Conservation (phyloP, 2,888 invertebrate species). For the Hirtodrosophila cameraria region DNA sequence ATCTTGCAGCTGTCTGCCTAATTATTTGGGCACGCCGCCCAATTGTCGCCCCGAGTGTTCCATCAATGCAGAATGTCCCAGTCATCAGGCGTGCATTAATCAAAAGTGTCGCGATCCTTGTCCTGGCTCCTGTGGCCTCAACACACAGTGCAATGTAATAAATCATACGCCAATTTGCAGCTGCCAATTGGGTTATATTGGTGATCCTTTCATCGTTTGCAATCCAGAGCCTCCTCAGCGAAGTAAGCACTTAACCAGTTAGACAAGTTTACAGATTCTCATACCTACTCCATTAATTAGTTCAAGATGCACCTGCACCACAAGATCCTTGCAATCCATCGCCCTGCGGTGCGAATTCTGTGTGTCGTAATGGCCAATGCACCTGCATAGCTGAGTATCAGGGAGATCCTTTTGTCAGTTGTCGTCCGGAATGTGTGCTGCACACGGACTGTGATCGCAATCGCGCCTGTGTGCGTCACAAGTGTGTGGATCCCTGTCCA, state of each 20-base stretch:
- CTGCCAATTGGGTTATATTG: conserved; percentile 87
- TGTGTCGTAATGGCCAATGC: conserved; percentile 88
- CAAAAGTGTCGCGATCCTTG: conserved; percentile 90
- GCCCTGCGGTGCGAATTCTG: conserved; percentile 90
- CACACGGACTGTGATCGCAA: conserved; percentile 88
- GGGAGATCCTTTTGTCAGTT: conserved; percentile 89
- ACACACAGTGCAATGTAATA: conserved; percentile 87
- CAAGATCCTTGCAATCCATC: conserved; percentile 88
- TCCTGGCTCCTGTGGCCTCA: conserved; percentile 87
- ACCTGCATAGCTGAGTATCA: conserved; percentile 88
- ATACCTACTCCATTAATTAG: conserved; percentile 34
- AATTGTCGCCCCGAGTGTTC: conserved; percentile 91
- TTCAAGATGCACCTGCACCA: conserved; percentile 53
- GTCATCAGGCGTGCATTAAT: conserved; percentile 89
- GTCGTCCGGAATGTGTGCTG: conserved; percentile 89
- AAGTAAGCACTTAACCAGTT: conserved; percentile 69
- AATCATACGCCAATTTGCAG: conserved; percentile 89
- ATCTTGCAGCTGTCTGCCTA: conserved; percentile 88
- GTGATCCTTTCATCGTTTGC: conserved; percentile 87
- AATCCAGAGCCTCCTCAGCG: conserved; percentile 84
- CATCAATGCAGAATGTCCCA: conserved; percentile 89
- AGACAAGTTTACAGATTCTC: neutral
- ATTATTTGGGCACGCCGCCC: conserved; percentile 90
- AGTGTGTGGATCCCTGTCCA: conserved; percentile 89
- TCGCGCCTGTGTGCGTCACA: conserved; percentile 89